phyloP scores from a whole-genome alignment of 2,113 vertebrate species.

The Calypte anna region DNA sequence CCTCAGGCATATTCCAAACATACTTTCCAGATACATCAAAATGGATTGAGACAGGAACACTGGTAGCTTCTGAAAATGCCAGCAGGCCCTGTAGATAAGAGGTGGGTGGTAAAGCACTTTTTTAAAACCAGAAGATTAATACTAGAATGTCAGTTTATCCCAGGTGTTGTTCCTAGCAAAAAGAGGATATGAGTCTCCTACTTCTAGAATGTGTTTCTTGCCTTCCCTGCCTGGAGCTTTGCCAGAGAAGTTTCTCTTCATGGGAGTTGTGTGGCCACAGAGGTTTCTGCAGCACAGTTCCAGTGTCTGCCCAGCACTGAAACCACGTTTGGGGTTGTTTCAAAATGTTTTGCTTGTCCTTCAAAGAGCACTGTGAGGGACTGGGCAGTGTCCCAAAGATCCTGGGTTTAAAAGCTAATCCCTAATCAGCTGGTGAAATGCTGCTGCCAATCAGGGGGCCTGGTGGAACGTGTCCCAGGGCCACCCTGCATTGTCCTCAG shows the following conservation, averaged over 20 bases:
- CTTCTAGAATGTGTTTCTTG: background rate
- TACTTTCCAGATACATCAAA: constrained; percentile 87
- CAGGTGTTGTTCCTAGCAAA: background rate
- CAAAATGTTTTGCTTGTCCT: background rate
- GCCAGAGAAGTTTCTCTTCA: background rate
- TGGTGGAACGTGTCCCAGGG: background rate
- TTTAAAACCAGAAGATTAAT: background rate
- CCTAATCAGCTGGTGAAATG: background rate
- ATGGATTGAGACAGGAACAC: constrained; percentile 80
- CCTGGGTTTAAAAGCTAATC: background rate
- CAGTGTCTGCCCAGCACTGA: background rate
- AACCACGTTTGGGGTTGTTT: background rate
- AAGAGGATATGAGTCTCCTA: background rate
- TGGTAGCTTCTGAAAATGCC: constrained; percentile 83
- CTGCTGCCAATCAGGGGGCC: background rate
- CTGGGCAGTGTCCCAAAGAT: background rate
- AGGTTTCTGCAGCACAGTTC: background rate
- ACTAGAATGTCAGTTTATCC: background rate
- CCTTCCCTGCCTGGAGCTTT: background rate
- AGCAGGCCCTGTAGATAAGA: constrained; percentile 83
- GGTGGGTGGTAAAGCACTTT: background rate
- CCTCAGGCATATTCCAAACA: background rate
- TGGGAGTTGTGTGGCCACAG: accelerated
- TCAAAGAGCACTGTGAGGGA: background rate
- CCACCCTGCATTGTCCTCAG: background rate